Evolutionary conservation across 1,140 invertebrate species (phyloP), one percentile per base, ranked within the genome.

Genomic region (Bombus superbus): DNA sequence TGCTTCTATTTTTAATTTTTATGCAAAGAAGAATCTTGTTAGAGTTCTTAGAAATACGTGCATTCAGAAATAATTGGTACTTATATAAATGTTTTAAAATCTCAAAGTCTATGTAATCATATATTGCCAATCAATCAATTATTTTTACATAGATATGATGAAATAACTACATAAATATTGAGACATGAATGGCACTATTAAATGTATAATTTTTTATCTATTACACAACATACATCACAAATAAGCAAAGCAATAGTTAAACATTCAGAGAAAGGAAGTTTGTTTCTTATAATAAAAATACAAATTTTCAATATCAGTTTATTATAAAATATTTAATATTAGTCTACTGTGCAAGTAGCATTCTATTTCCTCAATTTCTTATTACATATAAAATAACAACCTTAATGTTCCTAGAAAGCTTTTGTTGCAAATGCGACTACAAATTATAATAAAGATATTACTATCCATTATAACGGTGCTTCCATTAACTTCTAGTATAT

Each of bases 1-100:
- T 98, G 97, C 94, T 97, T 97, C 98, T 98, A 93, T 90, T 81
- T 76, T 73, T 73, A 91, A 89, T 91, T 80, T 71, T 59, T 53
- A 47, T 42, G 13, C 6, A 66, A 85, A 71, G 69, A 87, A 86
- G 69, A 53, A 78, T 69, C 10, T 64, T 77, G 5, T 53, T 32
- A 80, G 13, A 35, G 18, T 32, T 40, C 32, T 71, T 38, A 64
- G 5, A 47, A 64, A 28, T 62, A 28, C 5, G 32, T 47, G n/a
- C 22, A 80, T 15, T 72, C 1, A 2, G 4, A 76, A 66, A 10
- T 42, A 13, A 35, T 9, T 66, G 47, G 28, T 28, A 66, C 2
- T 66, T 38, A 53, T 42, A 15, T 1, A 57, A 40, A 53, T 42
- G 15, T 66, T 44, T 81, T 5, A 47, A 44, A 66, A 44, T 57